Base-by-base conservation (phyloP, 2,888 invertebrate species). In the Eupeodes luniger region DNA sequence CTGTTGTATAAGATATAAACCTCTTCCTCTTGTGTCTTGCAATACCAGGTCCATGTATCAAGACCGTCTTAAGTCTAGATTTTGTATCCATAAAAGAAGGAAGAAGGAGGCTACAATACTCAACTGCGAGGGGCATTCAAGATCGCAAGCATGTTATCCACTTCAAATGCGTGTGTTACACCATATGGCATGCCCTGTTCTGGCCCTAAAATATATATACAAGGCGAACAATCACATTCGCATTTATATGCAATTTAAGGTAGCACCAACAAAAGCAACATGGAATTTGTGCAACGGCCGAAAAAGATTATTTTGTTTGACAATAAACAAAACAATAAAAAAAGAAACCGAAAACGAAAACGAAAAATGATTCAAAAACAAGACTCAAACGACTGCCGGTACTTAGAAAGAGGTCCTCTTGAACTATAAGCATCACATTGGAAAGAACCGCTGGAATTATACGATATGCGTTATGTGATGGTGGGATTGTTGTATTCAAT, bases 71-170 rank as follows among this genome's bases (percentile, higher is more conserved):
- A 47, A 49, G 14, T 12, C 49, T 9, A 27, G 9, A 14, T 34
- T 66, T 19, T 47, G 40, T 40, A 40, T 5, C 27, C 27, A 10
- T 10, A 12, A 27, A 12, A 47, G 27, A 51, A 57, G 51, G 49
- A 57, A 19, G 44, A 19, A 61, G 51, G 74, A n/a, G n/a, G 47
- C 27, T 11, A 40, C n/a, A 40, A 40, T 14, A 57, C 27, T 47
- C 62, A 81, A 62, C 72, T 19, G 19, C 19, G 19, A 19, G 19
- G 19, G 19, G 19, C 57, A 76, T 67, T 85, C 78, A 78, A 81
- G 77, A 88, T 70, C 74, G 84, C 79, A 81, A 85, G 78, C 84
- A 85, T 88, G 88, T 88, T 88, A 88, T 88, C 88, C 85, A 88
- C 88, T 88, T 88, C 85, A 88, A 88, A 88, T 85, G 88, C 81